These are phyloP conservation scores for Candidula unifasciata DNA, from an alignment of 2,888 invertebrate species.

Conservation along the genomic window DNA sequence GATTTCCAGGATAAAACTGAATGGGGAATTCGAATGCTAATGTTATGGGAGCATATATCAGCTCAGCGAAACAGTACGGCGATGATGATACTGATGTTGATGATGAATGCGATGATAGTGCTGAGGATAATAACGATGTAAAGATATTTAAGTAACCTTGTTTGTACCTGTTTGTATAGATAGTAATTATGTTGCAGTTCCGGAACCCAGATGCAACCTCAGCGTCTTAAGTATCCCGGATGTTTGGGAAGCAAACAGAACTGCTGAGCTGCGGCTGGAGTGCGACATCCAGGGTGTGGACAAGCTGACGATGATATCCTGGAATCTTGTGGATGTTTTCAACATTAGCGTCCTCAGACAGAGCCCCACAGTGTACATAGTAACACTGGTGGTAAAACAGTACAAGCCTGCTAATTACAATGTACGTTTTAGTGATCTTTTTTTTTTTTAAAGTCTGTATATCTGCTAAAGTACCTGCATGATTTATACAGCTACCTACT, in stretches of 20 bases:
- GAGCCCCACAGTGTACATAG: not conserved
- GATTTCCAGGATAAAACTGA: no score
- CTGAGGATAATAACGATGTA: no score
- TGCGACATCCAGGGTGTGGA: not conserved
- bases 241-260: not conserved
- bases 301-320: not conserved
- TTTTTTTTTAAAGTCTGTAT: not conserved
- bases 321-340: not conserved
- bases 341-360: not conserved
- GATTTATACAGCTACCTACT: no score
- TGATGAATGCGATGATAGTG: no score
- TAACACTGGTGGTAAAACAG: not conserved
- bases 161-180: no score
- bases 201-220: slow-evolving; percentile 8
- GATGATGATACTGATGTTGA: no score
- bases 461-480: no score
- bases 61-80: no score
- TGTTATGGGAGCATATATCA: no score
- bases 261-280: not conserved
- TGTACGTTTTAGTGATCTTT: not conserved
- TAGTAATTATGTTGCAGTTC: not conserved
- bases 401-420: not conserved
- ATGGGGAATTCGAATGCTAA: no score
- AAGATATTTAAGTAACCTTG: no score
- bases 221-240: not conserved